Conservation (phyloP, 2,888 invertebrate species). For the Holacanthella duospinosa region DNA sequence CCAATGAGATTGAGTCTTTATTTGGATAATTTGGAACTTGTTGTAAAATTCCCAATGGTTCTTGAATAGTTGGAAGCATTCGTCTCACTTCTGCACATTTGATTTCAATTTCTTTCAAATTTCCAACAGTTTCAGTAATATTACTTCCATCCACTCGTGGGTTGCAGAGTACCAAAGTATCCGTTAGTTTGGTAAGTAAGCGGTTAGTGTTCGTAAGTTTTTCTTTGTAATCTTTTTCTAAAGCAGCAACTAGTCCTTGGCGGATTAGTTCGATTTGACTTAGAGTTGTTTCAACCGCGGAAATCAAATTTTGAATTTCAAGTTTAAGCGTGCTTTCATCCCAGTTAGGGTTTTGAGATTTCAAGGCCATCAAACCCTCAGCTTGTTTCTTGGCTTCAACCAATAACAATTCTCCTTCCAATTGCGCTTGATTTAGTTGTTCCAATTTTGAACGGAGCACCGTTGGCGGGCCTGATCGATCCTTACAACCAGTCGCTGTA, state of each 20-base stretch:
- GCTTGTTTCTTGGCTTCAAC: constrained; percentile 58
- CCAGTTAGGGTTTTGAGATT: constrained; percentile 63
- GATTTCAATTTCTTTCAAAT: constrained; percentile 56
- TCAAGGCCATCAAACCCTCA: constrained; percentile 58
- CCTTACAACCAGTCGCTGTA: constrained; percentile 77
- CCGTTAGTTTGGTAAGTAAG: background rate
- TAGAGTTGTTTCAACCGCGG: constrained; percentile 66
- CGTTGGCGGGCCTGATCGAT: constrained; percentile 73
- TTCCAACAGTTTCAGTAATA: background rate
- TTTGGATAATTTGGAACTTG: constrained; percentile 63
- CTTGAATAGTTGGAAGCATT: constrained; percentile 56
- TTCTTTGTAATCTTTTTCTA: constrained; percentile 78
- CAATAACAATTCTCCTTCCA: constrained; percentile 57
- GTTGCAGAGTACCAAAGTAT: background rate
- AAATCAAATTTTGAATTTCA: constrained; percentile 71
- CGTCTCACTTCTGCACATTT: background rate
- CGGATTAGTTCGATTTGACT: constrained; percentile 73
- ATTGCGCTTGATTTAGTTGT: constrained; percentile 60
- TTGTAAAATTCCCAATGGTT: constrained; percentile 59
- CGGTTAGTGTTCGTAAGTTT: background rate
- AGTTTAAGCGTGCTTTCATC: constrained; percentile 66
- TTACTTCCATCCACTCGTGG: background rate
- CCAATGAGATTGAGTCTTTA: constrained; percentile 54
- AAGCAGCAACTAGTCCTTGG: constrained; percentile 57
- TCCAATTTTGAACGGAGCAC: constrained; percentile 69